Evolutionary conservation across 2,113 vertebrate genomes (phyloP).

Genomic region (Athene noctua): DNA sequence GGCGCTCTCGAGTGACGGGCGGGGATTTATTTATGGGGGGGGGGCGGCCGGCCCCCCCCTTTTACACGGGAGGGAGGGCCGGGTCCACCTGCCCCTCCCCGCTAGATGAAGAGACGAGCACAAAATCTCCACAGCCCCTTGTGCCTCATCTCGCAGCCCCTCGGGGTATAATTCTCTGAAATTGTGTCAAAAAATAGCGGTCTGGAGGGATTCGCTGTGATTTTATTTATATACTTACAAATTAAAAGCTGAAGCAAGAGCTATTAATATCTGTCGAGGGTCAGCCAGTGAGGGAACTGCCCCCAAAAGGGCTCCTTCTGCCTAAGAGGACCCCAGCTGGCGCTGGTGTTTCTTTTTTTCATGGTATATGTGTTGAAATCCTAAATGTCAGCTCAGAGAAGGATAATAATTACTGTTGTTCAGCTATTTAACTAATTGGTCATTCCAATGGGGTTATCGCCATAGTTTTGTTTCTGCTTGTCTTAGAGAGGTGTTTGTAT

Average conservation of each 20-base stretch:
- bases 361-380: fast-evolving
- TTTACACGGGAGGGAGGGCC: fast-evolving
- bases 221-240: neutral
- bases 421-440: neutral
- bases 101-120: fast-evolving
- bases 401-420: neutral
- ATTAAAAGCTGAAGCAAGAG: neutral
- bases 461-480: neutral
- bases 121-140: neutral
- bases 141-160: too few relatives aligned
- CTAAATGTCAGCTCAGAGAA: neutral
- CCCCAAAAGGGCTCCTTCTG: neutral
- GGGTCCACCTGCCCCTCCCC: fast-evolving
- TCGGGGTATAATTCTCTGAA: fast-evolving
- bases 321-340: neutral
- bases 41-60: too few relatives aligned
- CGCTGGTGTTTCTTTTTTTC: neutral
- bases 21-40: neutral
- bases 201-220: fast-evolving
- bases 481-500: neutral
- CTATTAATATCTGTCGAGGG: fast-evolving
- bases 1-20: neutral
- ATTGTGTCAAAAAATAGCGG: neutral
- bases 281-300: neutral
- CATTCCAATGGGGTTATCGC: neutral